These are phyloP conservation scores for Lagocephalus sceleratus DNA, from an alignment of 2,797 vertebrate species.

Conservation along the genomic window DNA sequence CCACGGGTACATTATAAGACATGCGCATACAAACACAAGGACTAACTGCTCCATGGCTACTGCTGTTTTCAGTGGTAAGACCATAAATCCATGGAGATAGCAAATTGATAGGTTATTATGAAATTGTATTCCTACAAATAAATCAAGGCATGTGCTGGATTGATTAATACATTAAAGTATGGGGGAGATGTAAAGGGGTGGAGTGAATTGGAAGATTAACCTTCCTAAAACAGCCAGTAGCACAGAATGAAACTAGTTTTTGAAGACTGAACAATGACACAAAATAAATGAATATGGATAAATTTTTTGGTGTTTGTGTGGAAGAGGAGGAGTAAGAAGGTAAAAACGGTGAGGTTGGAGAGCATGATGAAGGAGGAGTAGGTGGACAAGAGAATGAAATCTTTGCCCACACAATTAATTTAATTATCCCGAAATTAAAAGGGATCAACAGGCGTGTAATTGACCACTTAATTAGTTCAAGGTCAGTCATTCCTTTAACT, in stretches of 20 bases:
- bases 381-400: conserved; percentile 69
- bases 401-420: conserved; percentile 67
- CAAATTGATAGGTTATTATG: conserved; percentile 30
- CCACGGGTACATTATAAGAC: conserved; percentile 45
- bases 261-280: conserved; percentile 51
- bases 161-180: conserved; percentile 39
- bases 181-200: conserved; percentile 34
- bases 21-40: conserved; percentile 32
- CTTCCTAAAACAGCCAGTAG: conserved; percentile 53
- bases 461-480: conserved; percentile 77
- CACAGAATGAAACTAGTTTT: conserved; percentile 46
- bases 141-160: conserved; percentile 21
- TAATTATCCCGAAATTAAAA: conserved; percentile 76
- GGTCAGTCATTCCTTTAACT: conserved; percentile 70
- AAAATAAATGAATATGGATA: conserved; percentile 55
- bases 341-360: conserved; percentile 33
- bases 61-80: conserved; percentile 19
- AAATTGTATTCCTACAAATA: conserved; percentile 35
- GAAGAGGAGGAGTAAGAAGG: conserved; percentile 49
- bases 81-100: conserved; percentile 23
- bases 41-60: conserved; percentile 35
- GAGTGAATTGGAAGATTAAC: conserved; percentile 40
- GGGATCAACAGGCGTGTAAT: conserved; percentile 79
- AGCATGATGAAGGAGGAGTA: conserved; percentile 53
- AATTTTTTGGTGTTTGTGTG: conserved; percentile 32